Evolutionary conservation across 1,140 invertebrate species (phyloP).

Genomic region (Rhizoglyphus robini): DNA sequence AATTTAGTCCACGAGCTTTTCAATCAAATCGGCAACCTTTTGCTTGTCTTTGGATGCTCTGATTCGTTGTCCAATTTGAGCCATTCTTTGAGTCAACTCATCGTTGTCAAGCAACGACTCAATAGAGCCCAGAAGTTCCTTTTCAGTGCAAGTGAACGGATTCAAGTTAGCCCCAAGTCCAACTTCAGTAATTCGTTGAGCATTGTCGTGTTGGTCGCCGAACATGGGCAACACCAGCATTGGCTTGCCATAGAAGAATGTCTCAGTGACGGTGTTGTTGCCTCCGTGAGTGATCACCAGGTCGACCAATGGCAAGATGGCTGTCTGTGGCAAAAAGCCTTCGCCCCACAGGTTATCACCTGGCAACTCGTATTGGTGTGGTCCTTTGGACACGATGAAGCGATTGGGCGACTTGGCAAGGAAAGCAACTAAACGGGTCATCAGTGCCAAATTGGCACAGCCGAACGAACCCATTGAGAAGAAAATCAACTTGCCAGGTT

Average conservation of each 20-base stretch:
- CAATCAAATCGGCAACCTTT: slow-evolving; percentile 14
- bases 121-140: slow-evolving; percentile 12
- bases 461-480: slow-evolving; percentile 19
- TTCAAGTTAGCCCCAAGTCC: slow-evolving; percentile 13
- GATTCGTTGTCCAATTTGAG: slow-evolving; percentile 1
- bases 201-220: slow-evolving; percentile 25
- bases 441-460: slow-evolving; percentile 4
- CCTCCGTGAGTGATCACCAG: slow-evolving; percentile 20
- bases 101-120: slow-evolving; percentile 5
- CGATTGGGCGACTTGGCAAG: slow-evolving; percentile 1
- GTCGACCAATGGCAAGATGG: slow-evolving; percentile 14
- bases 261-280: slow-evolving; percentile 14
- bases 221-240: slow-evolving; percentile 14
- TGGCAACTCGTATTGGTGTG: neutral
- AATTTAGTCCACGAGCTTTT: slow-evolving; percentile 10
- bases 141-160: slow-evolving; percentile 13
- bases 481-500: slow-evolving; percentile 16
- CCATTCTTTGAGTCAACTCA: neutral
- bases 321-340: slow-evolving; percentile 9
- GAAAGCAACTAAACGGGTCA: slow-evolving; percentile 2
- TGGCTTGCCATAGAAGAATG: slow-evolving; percentile 19
- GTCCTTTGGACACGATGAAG: slow-evolving; percentile 19
- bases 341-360: slow-evolving; percentile 19
- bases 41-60: neutral
- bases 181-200: slow-evolving; percentile 18